Base-by-base conservation (phyloP, 2,113 vertebrate genomes). In the Diphyllodes magnificus region DNA sequence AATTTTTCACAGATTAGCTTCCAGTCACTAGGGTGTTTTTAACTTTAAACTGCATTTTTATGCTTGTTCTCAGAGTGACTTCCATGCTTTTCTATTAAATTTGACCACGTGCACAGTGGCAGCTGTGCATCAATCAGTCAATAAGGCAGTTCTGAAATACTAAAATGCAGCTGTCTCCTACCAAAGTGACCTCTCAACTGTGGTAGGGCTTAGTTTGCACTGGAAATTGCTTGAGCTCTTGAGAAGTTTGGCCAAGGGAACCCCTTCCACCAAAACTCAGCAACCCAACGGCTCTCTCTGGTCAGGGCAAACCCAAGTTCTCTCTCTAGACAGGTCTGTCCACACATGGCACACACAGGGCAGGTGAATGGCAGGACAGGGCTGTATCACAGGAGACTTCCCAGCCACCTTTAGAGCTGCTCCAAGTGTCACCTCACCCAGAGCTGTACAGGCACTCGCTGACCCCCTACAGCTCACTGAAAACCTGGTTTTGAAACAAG, bases 361-460 rank as follows among this genome's bases (percentile, higher is more conserved):
- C 37, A 70, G 31, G 14, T 19, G 39, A 68, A 63, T 0, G 2
- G 37, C 39, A 54, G 35, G 23, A 11, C 40, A 69, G 25, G 14
- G 23, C 22, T 39, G 6, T 12, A 12, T 6, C 19, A 49, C 47
- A 68, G 30, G 19, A 75, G 54, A 21, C 23, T 27, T 42, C 33
- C 40, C 45, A 81, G 54, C 1, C 22, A 72, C 13, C 13, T 39
- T 31, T 1, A 72, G 8, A 3, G 25, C 53, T 76, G n/a, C 51
- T 71, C 11, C 40, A n/a, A 16, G 15, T 3, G 22, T 13, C 47
- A 7, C 12, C 39, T 57, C 39, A 59, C 17, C 47, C 28, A 45
- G 13, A 80, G 42, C 28, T 10, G 6, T 12, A 54, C 10, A 37
- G 24, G 20, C 3, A 3, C 39, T 13, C 0, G 0, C 15, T 25